These are phyloP conservation scores for Cirrhinus mrigala DNA, from an alignment of 2,797 vertebrate species.

Conservation along the genomic window DNA sequence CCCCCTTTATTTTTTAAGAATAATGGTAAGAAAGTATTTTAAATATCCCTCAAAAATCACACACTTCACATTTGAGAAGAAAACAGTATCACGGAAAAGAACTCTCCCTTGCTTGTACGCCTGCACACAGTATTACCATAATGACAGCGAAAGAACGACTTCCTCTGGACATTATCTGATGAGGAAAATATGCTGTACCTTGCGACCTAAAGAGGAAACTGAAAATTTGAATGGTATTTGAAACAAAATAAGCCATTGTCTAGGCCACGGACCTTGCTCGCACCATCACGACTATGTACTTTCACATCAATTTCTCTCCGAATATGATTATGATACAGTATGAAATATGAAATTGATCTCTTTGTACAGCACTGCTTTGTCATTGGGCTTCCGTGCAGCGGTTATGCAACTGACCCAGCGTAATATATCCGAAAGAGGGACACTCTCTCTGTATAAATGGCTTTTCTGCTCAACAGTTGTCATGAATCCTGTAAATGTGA, in stretches of 20 bases:
- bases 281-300: conserved; percentile 35
- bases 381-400: conserved; percentile 60
- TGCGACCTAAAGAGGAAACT: background rate
- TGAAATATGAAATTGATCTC: conserved; percentile 50
- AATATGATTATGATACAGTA: conserved; percentile 45
- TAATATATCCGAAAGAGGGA: conserved; percentile 45
- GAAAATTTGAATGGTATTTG: conserved; percentile 12
- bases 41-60: background rate
- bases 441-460: conserved; percentile 31
- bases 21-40: background rate
- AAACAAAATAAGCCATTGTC: conserved; percentile 36
- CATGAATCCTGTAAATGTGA: conserved; percentile 41
- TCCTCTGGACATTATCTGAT: conserved; percentile 15
- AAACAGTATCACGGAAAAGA: background rate
- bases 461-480: conserved; percentile 29
- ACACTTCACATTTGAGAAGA: conserved; percentile 5
- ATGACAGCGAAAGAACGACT: conserved; percentile 22
- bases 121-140: conserved; percentile 23
- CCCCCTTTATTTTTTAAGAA: background rate
- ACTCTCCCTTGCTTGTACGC: background rate
- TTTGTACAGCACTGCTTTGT: conserved; percentile 63
- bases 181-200: conserved; percentile 13
- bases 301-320: conserved; percentile 39
- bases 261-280: conserved; percentile 50
- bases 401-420: conserved; percentile 62